Evolutionary conservation across 2,888 invertebrate genomes (phyloP).

Genomic region (Stenolophus ochropezus): DNA sequence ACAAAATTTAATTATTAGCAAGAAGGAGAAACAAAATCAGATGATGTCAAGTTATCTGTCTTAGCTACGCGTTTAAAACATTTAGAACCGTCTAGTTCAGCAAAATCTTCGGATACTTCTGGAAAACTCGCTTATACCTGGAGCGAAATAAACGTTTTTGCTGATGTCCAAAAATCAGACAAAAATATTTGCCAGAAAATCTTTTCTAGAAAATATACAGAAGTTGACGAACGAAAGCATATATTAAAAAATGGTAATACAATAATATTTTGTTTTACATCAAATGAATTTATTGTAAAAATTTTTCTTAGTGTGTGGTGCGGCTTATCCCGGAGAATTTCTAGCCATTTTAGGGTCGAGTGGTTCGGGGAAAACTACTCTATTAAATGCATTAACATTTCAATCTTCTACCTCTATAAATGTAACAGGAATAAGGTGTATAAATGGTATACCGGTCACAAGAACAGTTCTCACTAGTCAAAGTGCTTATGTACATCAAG

Average conservation of each 20-base stretch:
- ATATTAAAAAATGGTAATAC: conserved; percentile 82
- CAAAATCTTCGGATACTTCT: conserved; percentile 20
- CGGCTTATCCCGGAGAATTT: conserved; percentile 89
- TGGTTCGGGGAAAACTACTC: conserved; percentile 96
- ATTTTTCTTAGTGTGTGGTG: conserved; percentile 81
- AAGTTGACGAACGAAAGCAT: conserved; percentile 78
- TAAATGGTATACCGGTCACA: conserved; percentile 87
- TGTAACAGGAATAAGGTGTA: conserved; percentile 76
- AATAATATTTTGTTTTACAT: not conserved
- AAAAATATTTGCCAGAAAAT: conserved; percentile 48
- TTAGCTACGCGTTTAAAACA: conserved; percentile 30
- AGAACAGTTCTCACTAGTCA: conserved; percentile 83
- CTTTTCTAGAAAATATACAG: conserved; percentile 64
- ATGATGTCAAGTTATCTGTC: conserved; percentile 41
- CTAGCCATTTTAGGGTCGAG: conserved; percentile 92
- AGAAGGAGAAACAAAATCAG: not conserved
- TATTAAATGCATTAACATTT: conserved; percentile 91
- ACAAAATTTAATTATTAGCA: conserved; percentile 10
- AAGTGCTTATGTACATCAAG: conserved; percentile 95
- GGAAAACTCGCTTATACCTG: conserved; percentile 81
- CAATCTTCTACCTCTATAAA: conserved; percentile 83
- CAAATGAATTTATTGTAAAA: not conserved
- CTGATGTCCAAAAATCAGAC: conserved; percentile 73
- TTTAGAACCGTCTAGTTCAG: not conserved
- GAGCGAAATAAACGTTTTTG: conserved; percentile 86